Conservation (phyloP, 2,113 vertebrate genomes). For the Pseudopipra pipra region DNA sequence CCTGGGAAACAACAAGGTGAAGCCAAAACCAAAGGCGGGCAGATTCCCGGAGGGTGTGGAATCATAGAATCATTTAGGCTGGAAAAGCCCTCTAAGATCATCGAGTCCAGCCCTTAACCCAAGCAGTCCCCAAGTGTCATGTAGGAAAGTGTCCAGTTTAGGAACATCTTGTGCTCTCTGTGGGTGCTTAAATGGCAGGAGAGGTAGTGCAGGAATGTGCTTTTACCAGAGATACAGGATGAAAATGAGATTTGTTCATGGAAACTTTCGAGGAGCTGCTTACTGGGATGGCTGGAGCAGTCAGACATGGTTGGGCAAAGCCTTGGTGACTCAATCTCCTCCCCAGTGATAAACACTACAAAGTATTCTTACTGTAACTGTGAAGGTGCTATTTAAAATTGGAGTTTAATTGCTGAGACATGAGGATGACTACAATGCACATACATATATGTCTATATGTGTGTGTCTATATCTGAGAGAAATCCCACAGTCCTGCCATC, state of each 20-base stretch:
- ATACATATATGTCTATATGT: rapidly evolving
- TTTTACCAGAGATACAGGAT: neutral
- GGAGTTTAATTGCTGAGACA: neutral
- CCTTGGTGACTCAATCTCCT: neutral
- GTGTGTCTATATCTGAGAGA: neutral
- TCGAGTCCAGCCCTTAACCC: neutral
- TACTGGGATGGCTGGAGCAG: neutral
- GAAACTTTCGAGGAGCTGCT: neutral
- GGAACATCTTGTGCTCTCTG: neutral
- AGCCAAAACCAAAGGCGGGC: neutral
- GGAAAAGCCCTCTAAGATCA: neutral
- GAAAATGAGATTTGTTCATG: neutral
- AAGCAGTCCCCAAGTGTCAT: neutral
- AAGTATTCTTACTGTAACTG: neutral
- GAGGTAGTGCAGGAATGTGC: neutral
- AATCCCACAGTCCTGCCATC: neutral
- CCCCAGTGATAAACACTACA: neutral
- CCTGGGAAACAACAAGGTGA: neutral
- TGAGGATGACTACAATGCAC: neutral
- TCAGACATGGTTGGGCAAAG: neutral
- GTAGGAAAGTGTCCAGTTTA: neutral
- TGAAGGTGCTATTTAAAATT: neutral
- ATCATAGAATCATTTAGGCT: neutral
- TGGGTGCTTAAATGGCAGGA: neutral
- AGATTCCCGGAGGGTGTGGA: neutral